These are phyloP conservation scores for Crotalus tigris DNA, from an alignment of 2,113 vertebrate genomes.

Conservation along the genomic window DNA sequence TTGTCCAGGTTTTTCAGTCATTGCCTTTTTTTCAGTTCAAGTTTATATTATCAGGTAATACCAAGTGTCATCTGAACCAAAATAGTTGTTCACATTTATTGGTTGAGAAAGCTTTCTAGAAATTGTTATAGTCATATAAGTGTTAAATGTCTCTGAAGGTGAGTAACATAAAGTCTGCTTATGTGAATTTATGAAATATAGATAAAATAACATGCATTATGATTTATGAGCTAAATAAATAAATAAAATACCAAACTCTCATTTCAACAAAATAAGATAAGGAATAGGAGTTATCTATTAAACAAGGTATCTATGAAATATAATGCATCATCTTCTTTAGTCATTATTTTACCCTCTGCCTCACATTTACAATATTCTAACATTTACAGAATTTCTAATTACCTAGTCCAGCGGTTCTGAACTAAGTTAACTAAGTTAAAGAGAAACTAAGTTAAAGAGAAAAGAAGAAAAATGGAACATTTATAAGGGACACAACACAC, in stretches of 20 bases:
- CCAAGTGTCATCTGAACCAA: neutral
- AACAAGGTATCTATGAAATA: neutral
- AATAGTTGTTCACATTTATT: neutral
- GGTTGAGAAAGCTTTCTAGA: neutral
- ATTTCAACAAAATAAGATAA: neutral
- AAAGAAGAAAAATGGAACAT: neutral
- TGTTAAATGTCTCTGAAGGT: neutral
- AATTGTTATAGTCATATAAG: neutral
- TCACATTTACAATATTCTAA: neutral
- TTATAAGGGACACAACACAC: neutral
- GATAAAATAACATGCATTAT: neutral
- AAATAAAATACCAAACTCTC: neutral
- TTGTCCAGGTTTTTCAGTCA: neutral
- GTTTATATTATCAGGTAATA: neutral
- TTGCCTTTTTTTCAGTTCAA: neutral
- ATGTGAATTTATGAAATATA: neutral
- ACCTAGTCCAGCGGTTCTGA: neutral
- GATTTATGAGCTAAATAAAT: neutral
- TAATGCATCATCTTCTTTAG: neutral
- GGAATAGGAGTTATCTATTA: neutral
- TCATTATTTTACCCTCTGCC: neutral
- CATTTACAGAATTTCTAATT: neutral
- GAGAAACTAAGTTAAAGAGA: neutral
- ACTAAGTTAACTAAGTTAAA: neutral
- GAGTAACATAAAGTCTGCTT: neutral